Evolutionary conservation across 2,888 invertebrate genomes (phyloP).

Genomic region (Eurois occulta): DNA sequence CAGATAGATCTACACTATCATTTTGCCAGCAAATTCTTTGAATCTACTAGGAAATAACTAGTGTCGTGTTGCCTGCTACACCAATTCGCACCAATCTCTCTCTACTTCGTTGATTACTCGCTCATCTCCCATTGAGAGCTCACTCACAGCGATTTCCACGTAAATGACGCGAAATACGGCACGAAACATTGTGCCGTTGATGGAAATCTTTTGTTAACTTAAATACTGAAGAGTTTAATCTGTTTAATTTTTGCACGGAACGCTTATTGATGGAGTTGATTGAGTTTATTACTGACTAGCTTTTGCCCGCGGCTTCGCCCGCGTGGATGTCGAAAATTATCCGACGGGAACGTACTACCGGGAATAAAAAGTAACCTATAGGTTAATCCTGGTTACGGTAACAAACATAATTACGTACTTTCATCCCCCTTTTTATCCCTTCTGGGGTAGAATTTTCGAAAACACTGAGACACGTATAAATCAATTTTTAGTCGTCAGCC

Average conservation of each 20-base stretch:
- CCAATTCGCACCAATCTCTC: background rate
- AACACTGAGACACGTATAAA: too few relatives aligned
- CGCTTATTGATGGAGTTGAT: conserved; percentile 53
- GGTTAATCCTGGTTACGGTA: too few relatives aligned
- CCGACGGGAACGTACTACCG: too few relatives aligned
- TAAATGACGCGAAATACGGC: conserved; percentile 70
- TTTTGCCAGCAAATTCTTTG: background rate
- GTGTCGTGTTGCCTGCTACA: background rate
- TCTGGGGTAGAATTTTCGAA: too few relatives aligned
- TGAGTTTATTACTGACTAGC: conserved; percentile 55
- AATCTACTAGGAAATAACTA: background rate
- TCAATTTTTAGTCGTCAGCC: too few relatives aligned
- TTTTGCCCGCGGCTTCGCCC: too few relatives aligned
- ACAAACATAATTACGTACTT: too few relatives aligned
- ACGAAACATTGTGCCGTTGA: conserved; percentile 65
- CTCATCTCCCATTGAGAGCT: conserved; percentile 39
- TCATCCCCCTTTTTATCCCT: too few relatives aligned
- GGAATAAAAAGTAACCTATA: too few relatives aligned
- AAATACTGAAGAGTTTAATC: conserved; percentile 61
- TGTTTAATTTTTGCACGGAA: conserved; percentile 46
- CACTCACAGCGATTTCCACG: conserved; percentile 41
- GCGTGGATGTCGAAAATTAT: too few relatives aligned
- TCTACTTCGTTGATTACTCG: conserved; percentile 45
- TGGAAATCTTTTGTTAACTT: conserved; percentile 72
- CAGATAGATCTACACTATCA: background rate